These are phyloP conservation scores for Tichodroma muraria DNA, from an alignment of 2,113 vertebrate genomes.

Conservation along the genomic window DNA sequence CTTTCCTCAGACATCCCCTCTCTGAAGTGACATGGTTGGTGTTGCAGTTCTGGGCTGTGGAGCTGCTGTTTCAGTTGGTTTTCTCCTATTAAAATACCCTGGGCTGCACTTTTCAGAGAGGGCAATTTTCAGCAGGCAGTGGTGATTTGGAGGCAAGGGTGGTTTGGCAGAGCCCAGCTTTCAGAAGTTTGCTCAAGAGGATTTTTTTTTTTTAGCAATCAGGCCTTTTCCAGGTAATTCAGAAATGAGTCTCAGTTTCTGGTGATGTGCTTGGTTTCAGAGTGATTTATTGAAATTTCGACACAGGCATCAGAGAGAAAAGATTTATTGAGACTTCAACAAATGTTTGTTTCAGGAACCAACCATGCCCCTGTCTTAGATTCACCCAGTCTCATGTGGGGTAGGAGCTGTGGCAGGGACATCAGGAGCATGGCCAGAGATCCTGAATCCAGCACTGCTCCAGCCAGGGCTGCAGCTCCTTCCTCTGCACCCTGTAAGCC, in stretches of 20 bases:
- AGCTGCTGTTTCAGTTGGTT: neutral
- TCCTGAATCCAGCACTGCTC: neutral
- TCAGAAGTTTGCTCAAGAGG: neutral
- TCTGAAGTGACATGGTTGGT: neutral
- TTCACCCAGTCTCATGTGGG: accelerated
- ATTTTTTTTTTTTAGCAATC: neutral
- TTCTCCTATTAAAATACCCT: neutral
- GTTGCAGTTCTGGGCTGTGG: neutral
- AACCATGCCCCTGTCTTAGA: neutral
- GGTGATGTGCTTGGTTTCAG: neutral
- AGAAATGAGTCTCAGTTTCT: neutral
- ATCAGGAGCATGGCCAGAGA: neutral
- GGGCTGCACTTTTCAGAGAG: neutral
- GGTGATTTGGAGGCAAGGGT: neutral
- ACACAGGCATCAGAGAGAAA: neutral
- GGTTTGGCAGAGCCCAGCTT: neutral
- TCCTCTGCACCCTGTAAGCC: neutral
- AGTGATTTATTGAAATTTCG: neutral
- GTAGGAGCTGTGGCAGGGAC: neutral
- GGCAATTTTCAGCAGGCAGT: neutral
- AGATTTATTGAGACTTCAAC: neutral
- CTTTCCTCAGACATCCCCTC: neutral
- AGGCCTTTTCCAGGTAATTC: neutral
- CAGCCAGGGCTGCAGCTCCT: neutral
- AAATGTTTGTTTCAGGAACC: neutral